Base-by-base conservation (phyloP, 2,888 invertebrate species). In the Hypselothyrea guttata region DNA sequence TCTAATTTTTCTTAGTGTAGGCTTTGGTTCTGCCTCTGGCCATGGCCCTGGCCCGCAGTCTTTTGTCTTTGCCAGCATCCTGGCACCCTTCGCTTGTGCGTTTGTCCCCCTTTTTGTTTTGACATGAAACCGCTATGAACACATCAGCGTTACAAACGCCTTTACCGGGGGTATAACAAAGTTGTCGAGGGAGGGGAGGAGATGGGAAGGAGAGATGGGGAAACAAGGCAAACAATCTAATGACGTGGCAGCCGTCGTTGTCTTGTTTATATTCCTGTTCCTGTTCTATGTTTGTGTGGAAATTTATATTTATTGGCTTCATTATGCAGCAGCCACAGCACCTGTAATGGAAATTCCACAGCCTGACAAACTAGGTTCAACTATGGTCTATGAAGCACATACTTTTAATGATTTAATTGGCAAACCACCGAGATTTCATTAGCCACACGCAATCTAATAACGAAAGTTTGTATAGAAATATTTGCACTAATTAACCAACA, bases 71-170 rank as follows among this genome's bases (percentile, higher is more conserved):
- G 41, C 22, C 34, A 15, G 11, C 40, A 46, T 27, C 18, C 16
- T 30, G 52, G 54, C 53, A 64, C 48, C 62, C 60, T 48, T 51
- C 37, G 41, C 15, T 18, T 15, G 41, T 35, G 18, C n/a, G 8
- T 15, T 40, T 9, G 30, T 30, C 34, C 77, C 83, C 72, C 59
- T 73, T 73, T 87, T 88, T 89, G 89, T 89, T 89, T 89, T 89
- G 89, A 89, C 89, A 88, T 70, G 81, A 87, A 88, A 88, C 88
- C 89, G 88, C 89, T 86, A 89, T 86, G 85, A 89, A 87, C 84
- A 84, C 87, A 87, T 86, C 84, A 81, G 75, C 64, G 84, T 75
- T 83, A 78, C 81, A 78, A 79, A 86, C 75, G 82, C 82, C 67
- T 73, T 75, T 74, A 85, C 84, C 76, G 44, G 58, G 58, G 64